Evolutionary conservation across 23 tunicate species (phyloP), one percentile per base, ranked within the genome.

Genomic region (Ascidia mentula): DNA sequence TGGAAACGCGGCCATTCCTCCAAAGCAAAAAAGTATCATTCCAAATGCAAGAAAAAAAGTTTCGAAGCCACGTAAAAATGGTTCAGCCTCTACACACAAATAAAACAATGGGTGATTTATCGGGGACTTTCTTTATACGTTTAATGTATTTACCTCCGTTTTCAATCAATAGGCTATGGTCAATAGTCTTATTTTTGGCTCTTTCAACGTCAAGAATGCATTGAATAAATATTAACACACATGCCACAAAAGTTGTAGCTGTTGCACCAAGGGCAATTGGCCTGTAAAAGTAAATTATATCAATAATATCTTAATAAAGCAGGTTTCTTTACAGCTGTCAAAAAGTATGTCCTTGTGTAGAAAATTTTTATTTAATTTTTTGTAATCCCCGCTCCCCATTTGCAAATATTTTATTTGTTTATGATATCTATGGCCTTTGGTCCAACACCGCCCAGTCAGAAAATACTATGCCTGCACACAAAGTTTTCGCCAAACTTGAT

Each of bases 1-100:
- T 32, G 99, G 99, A 71, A 96, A 96, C 31, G 96, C 96, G 24
- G 99, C 97, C 99, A 96, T 96, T 32, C 99, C 99, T 35, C 99
- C 99, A 80, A 91, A 96, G 60, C 99, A 96, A 73, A 96, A 96
- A 46, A 96, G 77, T 32, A 96, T 96, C 90, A 87, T 96, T 70
- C 99, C 99, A 79, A 96, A 96, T 0, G 99, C 87, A 34, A 93
- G 77, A 69, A 93, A 93, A 77, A 93, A 93, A 38, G 89, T 72
- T 37, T 92, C 89, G 45, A 92, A 92, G 0, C 89, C 90, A 0
- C 97, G 79, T 38, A 46, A 74, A 46, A 85, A 91, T 4, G 0
- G 32, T 31, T 81, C 60, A 26, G 20, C 82, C 61, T 76, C 81
- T 78, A 0, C 34, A 28, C n/a, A 53, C 22, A 53, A 9, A 5